These are phyloP conservation scores for Oscheius sp. DNA, from an alignment of 2,888 invertebrate genomes.

Conservation along the genomic window DNA sequence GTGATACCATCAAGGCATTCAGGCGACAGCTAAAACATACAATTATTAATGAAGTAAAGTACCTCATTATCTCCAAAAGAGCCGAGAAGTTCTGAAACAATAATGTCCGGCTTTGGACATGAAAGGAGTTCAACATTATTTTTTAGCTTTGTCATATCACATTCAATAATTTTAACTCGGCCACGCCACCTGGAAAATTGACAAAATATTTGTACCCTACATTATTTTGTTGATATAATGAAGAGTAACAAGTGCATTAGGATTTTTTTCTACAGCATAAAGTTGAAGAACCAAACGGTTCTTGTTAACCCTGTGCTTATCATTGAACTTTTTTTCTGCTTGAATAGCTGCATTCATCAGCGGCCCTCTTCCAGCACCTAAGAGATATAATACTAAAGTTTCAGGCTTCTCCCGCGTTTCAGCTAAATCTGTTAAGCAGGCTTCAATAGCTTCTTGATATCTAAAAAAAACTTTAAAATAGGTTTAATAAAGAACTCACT, in stretches of 20 bases:
- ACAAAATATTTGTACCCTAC: background rate
- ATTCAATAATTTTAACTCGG: conserved; percentile 71
- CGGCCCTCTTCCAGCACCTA: conserved; percentile 94
- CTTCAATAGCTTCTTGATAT: conserved; percentile 49
- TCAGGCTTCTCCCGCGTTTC: conserved; percentile 20
- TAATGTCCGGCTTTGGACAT: conserved; percentile 77
- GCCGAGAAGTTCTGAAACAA: conserved; percentile 89
- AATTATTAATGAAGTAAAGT: conserved; percentile 71
- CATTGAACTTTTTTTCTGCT: conserved; percentile 43
- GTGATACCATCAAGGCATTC: conserved; percentile 77
- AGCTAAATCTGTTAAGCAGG: conserved; percentile 46
- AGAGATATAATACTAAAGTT: conserved; percentile 80
- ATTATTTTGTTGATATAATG: conserved; percentile 38
- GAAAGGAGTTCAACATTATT: conserved; percentile 75
- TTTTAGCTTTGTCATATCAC: conserved; percentile 73
- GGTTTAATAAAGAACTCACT: background rate
- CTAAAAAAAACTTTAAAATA: background rate
- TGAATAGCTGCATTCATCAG: conserved; percentile 74
- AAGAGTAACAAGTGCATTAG: conserved; percentile 81
- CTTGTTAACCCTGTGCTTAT: conserved; percentile 30
- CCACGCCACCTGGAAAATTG: conserved; percentile 56
- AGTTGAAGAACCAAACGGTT: conserved; percentile 71
- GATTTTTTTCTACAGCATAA: conserved; percentile 97
- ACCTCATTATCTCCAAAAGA: conserved; percentile 99
- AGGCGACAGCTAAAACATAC: conserved; percentile 97